phyloP scores from a whole-genome alignment of 2,888 invertebrate genomes.

The Clostera curtula region DNA sequence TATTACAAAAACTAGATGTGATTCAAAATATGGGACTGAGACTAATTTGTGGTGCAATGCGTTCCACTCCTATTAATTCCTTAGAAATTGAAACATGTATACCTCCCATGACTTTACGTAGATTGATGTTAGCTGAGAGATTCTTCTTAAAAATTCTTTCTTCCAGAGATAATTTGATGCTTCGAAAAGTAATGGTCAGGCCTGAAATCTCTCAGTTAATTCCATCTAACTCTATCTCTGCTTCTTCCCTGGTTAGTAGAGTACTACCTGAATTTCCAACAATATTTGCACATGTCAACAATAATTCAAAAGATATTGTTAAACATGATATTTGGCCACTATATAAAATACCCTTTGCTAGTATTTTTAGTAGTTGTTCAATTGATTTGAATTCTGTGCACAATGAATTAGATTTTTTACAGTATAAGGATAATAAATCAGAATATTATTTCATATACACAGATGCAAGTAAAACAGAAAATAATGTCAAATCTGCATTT shows the following conservation, averaged over 20 bases:
- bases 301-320: not conserved
- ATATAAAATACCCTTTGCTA: not conserved
- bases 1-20: constrained; percentile 5
- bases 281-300: not conserved
- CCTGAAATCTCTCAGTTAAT: not conserved
- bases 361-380: not conserved
- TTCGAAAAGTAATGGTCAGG: not conserved
- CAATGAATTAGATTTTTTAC: not conserved
- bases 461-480: not conserved
- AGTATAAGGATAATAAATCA: not conserved
- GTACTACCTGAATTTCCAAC: not conserved
- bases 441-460: not conserved
- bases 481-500: not conserved
- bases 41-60: constrained; percentile 7
- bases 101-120: not conserved
- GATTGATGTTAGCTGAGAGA: not conserved
- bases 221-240: not conserved
- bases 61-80: constrained; percentile 5
- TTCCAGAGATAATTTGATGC: not conserved
- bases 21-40: constrained; percentile 4
- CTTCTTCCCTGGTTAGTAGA: not conserved
- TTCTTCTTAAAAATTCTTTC: not conserved
- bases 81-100: constrained; percentile 4
- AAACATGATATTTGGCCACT: not conserved
- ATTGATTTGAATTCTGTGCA: not conserved